These are phyloP conservation scores for Sisor rabdophorus DNA, from an alignment of 2,113 vertebrate genomes.

Conservation along the genomic window DNA sequence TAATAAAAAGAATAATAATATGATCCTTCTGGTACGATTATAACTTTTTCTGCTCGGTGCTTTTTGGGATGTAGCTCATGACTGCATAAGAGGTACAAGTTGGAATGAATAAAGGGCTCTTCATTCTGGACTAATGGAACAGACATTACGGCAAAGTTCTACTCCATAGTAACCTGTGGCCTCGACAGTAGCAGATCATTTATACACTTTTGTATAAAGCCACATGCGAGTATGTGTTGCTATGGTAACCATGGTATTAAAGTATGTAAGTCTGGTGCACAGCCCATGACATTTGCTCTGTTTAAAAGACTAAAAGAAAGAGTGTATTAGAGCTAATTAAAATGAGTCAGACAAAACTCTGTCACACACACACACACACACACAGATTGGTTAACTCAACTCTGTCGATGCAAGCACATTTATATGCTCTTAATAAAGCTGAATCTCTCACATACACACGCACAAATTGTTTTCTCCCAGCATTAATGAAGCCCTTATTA, in stretches of 20 bases:
- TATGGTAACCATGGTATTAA: neutral
- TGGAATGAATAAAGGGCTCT: neutral
- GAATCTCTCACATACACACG: constrained; percentile 13
- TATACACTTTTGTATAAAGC: neutral
- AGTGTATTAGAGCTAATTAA: constrained; percentile 60
- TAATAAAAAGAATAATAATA: neutral
- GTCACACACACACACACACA: constrained; percentile 1
- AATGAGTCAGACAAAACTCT: constrained; percentile 54
- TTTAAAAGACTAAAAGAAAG: constrained; percentile 33
- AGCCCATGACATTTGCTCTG: neutral
- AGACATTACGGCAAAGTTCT: neutral
- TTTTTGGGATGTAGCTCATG: neutral
- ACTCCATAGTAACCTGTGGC: too few relatives aligned
- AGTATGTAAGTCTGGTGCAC: neutral
- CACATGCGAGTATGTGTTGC: neutral
- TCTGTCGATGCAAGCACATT: constrained; percentile 8
- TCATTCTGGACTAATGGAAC: neutral
- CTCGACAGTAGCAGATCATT: neutral
- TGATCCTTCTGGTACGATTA: neutral
- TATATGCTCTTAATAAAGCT: constrained; percentile 12
- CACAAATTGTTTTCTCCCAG: constrained; percentile 17
- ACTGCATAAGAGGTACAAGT: neutral
- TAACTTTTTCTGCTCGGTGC: neutral
- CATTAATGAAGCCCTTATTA: constrained; percentile 21
- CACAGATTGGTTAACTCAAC: neutral